phyloP scores from a whole-genome alignment of 1,140 invertebrate species.

The Hermetia illucens region DNA sequence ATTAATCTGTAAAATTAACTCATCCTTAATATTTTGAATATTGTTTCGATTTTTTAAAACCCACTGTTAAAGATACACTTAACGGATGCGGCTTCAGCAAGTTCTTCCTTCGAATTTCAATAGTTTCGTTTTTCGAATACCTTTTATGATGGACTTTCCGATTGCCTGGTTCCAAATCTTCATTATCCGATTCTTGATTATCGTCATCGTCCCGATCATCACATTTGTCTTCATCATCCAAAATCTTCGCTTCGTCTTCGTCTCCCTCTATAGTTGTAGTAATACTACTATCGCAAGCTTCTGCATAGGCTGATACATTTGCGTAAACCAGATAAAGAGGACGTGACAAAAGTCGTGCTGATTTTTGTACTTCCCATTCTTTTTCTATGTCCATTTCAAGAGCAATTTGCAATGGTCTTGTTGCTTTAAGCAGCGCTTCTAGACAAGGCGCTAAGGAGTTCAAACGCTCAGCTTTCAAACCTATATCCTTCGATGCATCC shows the following conservation, averaged over 20 bases:
- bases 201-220: conserved; percentile 25
- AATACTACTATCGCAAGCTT: conserved; percentile 50
- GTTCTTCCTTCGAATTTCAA: conserved; percentile 40
- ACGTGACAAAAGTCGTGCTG: conserved; percentile 60
- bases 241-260: conserved; percentile 61
- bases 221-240: conserved; percentile 35
- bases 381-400: conserved; percentile 68
- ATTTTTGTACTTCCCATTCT: conserved; percentile 55
- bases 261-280: conserved; percentile 58
- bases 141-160: neutral
- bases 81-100: conserved; percentile 61
- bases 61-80: conserved; percentile 45
- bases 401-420: conserved; percentile 81
- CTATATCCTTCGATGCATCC: conserved; percentile 56
- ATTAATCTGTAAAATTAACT: conserved; percentile 15
- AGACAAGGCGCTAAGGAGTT: conserved; percentile 72
- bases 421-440: conserved; percentile 55
- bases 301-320: conserved; percentile 68
- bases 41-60: conserved; percentile 1
- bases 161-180: conserved; percentile 6
- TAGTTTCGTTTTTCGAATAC: neutral
- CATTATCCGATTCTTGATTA: conserved; percentile 20
- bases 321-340: conserved; percentile 81
- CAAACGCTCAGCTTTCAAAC: conserved; percentile 63
- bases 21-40: neutral